Percentiles rank a stretch among this genome's conserved stretches.
Evolutionary conservation across 1,140 invertebrate species (phyloP).

Genomic region (Trichogramma pretiosum): DNA sequence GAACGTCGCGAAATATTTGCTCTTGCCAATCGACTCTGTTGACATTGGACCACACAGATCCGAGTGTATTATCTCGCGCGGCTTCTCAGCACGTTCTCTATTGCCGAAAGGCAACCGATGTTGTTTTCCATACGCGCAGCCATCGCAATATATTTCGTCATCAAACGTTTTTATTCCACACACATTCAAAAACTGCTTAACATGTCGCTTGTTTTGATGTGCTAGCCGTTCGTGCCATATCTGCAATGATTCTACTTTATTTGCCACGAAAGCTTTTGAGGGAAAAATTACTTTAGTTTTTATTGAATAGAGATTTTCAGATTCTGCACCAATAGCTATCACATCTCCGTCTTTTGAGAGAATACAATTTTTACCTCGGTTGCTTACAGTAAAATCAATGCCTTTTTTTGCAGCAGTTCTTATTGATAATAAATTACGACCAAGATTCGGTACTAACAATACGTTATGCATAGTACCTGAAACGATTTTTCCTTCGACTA

Average conservation of each 20-base stretch:
- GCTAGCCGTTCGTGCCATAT: not conserved
- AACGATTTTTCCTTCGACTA: not conserved
- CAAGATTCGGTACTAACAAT: not conserved
- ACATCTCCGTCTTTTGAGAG: not conserved
- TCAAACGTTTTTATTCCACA: not conserved
- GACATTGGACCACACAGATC: slow-evolving; percentile 8
- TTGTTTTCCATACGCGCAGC: not conserved
- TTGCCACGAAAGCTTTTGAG: not conserved
- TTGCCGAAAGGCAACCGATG: not conserved
- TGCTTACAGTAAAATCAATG: not conserved
- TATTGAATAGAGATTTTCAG: not conserved
- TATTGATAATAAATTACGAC: slow-evolving; percentile 1
- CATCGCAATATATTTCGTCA: not conserved
- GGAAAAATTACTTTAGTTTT: not conserved
- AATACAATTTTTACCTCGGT: not conserved
- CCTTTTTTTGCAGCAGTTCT: not conserved
- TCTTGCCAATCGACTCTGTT: not conserved
- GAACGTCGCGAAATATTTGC: slow-evolving; percentile 1
- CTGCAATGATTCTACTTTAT: not conserved
- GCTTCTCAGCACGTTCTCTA: not conserved
- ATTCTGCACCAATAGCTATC: not conserved
- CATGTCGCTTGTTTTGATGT: slow-evolving; percentile 1
- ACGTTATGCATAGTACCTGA: not conserved
- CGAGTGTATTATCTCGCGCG: not conserved
- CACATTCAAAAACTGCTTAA: not conserved